Percentiles rank a stretch among this genome's conserved stretches.
These are phyloP conservation scores for Ciconia stormi DNA, from an alignment of 2,113 vertebrate species.

Conservation along the genomic window DNA sequence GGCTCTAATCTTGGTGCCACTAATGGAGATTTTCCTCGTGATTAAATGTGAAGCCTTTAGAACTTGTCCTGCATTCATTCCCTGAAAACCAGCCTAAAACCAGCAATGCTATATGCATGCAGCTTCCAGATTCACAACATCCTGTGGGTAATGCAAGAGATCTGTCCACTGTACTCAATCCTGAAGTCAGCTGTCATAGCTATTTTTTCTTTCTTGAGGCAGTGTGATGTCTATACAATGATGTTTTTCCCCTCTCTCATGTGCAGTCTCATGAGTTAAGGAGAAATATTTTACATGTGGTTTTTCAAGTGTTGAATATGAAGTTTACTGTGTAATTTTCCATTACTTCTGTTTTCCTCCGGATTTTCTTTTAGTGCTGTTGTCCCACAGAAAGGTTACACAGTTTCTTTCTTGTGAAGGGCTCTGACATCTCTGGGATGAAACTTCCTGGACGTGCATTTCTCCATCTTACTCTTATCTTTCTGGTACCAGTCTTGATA, in stretches of 20 bases:
- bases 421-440: neutral
- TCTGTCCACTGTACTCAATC: neutral
- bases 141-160: neutral
- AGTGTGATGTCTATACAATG: neutral
- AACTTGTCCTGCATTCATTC: neutral
- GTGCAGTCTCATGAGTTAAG: neutral
- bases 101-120: neutral
- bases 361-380: neutral
- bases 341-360: neutral
- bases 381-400: neutral
- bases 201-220: neutral
- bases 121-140: neutral
- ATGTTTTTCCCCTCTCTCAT: neutral
- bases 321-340: neutral
- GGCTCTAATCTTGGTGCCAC: neutral
- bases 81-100: neutral
- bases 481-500: neutral
- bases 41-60: neutral
- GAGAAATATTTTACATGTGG: neutral
- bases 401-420: neutral
- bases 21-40: neutral
- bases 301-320: neutral
- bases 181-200: neutral
- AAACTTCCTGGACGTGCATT: neutral
- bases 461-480: neutral